Percentiles rank a stretch among this genome's conserved stretches.
phyloP scores from a whole-genome alignment of 2,888 invertebrate genomes.

The Busseola fusca region DNA sequence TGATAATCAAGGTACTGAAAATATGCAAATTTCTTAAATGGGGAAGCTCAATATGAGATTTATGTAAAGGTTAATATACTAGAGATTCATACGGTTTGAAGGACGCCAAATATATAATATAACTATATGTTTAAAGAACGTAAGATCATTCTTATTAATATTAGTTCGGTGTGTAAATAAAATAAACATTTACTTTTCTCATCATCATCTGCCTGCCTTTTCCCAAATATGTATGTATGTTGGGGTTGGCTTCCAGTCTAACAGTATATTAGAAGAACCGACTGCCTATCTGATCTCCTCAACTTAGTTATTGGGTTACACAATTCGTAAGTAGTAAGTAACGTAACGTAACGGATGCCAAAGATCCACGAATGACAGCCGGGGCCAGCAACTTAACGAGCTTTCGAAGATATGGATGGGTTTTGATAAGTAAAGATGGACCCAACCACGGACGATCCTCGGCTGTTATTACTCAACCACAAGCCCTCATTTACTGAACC shows the following conservation, averaged over 20 bases:
- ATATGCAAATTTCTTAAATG: slow-evolving; percentile 25
- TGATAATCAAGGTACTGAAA: background rate
- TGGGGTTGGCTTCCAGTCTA: background rate
- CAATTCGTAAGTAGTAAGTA: too few species aligned
- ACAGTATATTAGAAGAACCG: background rate
- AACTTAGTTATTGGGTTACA: too few species aligned
- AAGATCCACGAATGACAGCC: background rate
- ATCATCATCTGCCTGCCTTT: background rate
- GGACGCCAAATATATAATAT: background rate
- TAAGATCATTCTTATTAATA: background rate
- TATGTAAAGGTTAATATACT: slow-evolving; percentile 1
- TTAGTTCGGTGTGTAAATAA: background rate
- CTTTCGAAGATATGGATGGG: background rate
- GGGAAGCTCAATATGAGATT: slow-evolving; percentile 22
- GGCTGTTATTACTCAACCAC: background rate
- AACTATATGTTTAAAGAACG: background rate
- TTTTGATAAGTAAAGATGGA: background rate
- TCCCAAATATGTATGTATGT: background rate
- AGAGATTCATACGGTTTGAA: slow-evolving; percentile 8
- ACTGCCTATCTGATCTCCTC: too few species aligned
- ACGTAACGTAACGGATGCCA: background rate
- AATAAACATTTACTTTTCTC: background rate
- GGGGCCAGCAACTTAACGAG: background rate
- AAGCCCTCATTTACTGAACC: background rate
- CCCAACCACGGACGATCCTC: background rate